Conservation (phyloP, 23 tunicate genomes). For the Aplidium turbinatum region DNA sequence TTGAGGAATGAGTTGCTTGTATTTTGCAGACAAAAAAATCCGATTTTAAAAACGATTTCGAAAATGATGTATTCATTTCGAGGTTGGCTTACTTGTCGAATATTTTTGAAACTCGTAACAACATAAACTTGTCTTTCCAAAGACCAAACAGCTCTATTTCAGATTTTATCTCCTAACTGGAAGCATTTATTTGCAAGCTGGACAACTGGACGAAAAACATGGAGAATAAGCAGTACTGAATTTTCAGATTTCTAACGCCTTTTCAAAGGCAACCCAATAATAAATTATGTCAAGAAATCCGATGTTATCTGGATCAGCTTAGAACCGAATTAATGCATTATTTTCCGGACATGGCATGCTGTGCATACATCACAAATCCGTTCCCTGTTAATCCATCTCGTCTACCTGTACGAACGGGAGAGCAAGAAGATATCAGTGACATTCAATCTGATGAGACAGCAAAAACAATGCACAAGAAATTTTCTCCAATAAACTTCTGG, state of each 20-base stretch:
- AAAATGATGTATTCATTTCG: not conserved
- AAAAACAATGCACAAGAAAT: slow-evolving; percentile 46
- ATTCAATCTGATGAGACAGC: slow-evolving; percentile 55
- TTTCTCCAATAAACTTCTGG: slow-evolving; percentile 62
- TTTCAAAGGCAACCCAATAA: slow-evolving; percentile 30
- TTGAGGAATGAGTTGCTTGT: not conserved
- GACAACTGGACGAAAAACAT: not conserved
- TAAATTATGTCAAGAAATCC: slow-evolving; percentile 30
- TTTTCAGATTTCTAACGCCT: slow-evolving; percentile 14
- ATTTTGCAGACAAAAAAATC: not conserved
- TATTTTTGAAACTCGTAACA: slow-evolving; percentile 1
- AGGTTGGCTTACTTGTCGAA: not conserved
- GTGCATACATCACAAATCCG: slow-evolving; percentile 35
- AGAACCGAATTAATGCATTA: slow-evolving; percentile 35
- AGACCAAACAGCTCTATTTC: slow-evolving; percentile 3
- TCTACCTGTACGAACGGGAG: slow-evolving; percentile 51
- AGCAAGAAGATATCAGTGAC: slow-evolving; percentile 47
- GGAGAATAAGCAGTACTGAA: not conserved
- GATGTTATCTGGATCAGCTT: slow-evolving; percentile 9
- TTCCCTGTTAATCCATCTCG: slow-evolving; percentile 32
- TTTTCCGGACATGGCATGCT: slow-evolving; percentile 45
- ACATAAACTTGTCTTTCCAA: slow-evolving; percentile 3
- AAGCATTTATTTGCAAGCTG: not conserved
- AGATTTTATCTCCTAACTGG: not conserved
- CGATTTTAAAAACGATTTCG: not conserved